Base-by-base conservation (phyloP, 37 sponge, comb jelly and placozoan genomes). In the Corticium candelabrum region DNA sequence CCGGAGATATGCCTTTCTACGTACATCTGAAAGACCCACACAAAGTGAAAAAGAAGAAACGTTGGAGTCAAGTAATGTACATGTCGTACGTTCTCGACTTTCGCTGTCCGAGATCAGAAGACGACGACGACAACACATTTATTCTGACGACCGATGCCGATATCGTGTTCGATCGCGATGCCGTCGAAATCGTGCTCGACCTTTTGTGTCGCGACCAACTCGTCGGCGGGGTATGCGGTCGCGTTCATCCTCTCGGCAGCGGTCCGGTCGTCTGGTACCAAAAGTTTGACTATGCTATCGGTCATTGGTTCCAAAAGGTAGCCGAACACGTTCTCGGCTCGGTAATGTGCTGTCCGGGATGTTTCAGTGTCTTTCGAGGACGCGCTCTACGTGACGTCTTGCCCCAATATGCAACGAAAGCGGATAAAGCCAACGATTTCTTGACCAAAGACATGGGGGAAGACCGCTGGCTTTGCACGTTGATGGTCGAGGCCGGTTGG, bases 61-160 rank as follows among this genome's bases (percentile, higher is more conserved):
- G 90, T 43, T 94, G 90, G 90, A 87, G 88, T 41, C 94, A 94
- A 71, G 94, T 94, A 36, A 94, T 94, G 94, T 94, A 94, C 81
- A 94, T 94, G 94, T 89, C 83, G 74, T 94, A 90, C 80, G 76
- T 90, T 40, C 41, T 90, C 50, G 79, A 89, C 67, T 77, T 85
- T 67, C 74, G 90, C 73, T 35, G 36, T 5, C 33, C 5, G 5
- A 29, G 31, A 4, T 7, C 5, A 4, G 21, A 70, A 33, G 34
- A 33, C 5, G n/a, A 15, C 73, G n/a, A 15, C 34, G 78, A 90
- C 34, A 82, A 84, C 86, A 90, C 94, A 27, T 94, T 85, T 79
- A 94, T 94, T 32, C 85, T 94, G 40, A 94, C 94, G 40, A 94
- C 94, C 38, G 94, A 94, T 72, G 94, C 94, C 35, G 94, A 94